Evolutionary conservation across 2,797 vertebrate genomes (phyloP).

Genomic region (Holocentrus rufus): DNA sequence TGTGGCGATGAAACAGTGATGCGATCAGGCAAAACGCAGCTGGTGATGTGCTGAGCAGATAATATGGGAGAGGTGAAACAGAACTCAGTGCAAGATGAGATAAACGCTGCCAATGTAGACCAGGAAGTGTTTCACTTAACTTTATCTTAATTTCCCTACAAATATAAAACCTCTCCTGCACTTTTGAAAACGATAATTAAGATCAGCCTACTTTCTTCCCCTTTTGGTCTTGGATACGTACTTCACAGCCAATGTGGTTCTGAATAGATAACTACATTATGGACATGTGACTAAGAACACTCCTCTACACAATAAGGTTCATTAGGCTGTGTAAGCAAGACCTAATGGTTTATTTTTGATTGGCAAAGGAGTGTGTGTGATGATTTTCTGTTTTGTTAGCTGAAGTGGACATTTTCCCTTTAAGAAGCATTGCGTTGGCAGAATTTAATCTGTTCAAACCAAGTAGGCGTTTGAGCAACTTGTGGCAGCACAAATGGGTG

Average conservation of each 20-base stretch:
- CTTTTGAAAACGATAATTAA: no score
- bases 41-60: slow-evolving; percentile 7
- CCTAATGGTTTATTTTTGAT: no score
- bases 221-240: neutral
- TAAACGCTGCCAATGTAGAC: neutral
- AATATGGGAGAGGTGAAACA: neutral
- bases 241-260: no score
- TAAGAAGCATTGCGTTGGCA: neutral
- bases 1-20: slow-evolving; percentile 26
- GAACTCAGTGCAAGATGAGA: neutral
- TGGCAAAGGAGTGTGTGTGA: neutral
- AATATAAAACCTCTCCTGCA: no score
- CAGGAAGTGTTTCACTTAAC: no score
- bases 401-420: neutral
- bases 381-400: neutral
- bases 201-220: neutral
- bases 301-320: neutral
- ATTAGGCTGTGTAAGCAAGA: neutral
- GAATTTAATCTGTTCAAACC: slow-evolving; percentile 13
- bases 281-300: neutral
- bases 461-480: slow-evolving; percentile 17
- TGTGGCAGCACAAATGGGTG: neutral
- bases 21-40: slow-evolving; percentile 12
- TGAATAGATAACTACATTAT: neutral
- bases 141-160: neutral